These are phyloP conservation scores for Endomychus coccineus DNA, from an alignment of 2,888 invertebrate species.

Conservation along the genomic window DNA sequence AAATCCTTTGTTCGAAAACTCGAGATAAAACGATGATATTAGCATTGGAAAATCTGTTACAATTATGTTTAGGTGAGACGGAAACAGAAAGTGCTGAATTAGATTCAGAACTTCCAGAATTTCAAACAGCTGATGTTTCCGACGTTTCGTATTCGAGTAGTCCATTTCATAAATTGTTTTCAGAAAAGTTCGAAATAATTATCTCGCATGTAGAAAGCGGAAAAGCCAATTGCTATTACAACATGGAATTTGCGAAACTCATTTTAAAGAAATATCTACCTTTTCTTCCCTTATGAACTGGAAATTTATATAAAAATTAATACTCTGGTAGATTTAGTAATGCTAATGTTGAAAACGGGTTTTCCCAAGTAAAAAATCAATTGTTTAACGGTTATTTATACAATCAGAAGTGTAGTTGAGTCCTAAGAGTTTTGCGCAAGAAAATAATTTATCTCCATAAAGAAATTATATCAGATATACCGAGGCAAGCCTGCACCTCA, in stretches of 20 bases:
- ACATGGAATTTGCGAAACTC: too few species aligned
- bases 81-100: too few species aligned
- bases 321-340: neutral
- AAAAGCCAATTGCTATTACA: too few species aligned
- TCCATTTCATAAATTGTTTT: conserved; percentile 2
- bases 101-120: too few species aligned
- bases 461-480: conserved; percentile 1
- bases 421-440: neutral
- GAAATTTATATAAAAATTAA: neutral
- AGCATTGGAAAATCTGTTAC: too few species aligned
- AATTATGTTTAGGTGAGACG: too few species aligned
- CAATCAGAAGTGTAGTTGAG: neutral
- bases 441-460: neutral
- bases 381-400: neutral
- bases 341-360: neutral
- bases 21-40: too few species aligned
- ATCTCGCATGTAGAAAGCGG: too few species aligned
- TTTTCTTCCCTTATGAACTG: conserved; percentile 4
- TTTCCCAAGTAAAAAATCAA: neutral
- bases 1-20: conserved; percentile 1
- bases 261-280: conserved; percentile 2
- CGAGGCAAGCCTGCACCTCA: too few species aligned
- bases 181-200: too few species aligned
- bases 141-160: neutral
- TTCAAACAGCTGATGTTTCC: neutral